phyloP scores from a whole-genome alignment of 2,113 vertebrate species.

The Bothrops jararaca region DNA sequence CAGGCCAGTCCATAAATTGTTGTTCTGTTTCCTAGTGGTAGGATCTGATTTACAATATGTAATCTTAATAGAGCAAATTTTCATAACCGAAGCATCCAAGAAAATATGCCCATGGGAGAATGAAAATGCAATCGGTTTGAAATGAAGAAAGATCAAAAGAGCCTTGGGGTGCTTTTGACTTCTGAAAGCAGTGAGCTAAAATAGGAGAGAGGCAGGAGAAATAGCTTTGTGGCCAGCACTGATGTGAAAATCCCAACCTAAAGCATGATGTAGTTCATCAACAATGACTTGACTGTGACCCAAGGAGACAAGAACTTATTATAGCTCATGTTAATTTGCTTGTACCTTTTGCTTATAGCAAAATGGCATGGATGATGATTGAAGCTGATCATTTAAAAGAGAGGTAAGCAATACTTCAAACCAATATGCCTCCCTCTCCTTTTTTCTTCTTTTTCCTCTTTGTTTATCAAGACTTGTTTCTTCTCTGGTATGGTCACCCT shows the following conservation, averaged over 20 bases:
- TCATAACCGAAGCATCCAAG: conserved; percentile 37
- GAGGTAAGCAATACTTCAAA: conserved; percentile 19
- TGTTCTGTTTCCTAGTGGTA: background rate
- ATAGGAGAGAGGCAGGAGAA: conserved; percentile 35
- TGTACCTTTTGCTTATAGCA: background rate
- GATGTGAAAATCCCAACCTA: conserved; percentile 9
- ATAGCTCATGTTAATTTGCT: conserved; percentile 20
- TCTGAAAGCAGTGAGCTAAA: conserved; percentile 24
- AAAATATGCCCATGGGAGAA: background rate
- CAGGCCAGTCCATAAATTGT: conserved; percentile 11
- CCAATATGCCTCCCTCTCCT: background rate
- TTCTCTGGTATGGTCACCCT: background rate
- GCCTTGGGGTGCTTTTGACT: conserved; percentile 2
- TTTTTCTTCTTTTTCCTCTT: background rate
- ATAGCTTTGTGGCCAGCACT: conserved; percentile 4
- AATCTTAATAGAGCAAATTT: background rate
- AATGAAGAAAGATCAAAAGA: background rate
- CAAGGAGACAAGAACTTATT: conserved; percentile 29
- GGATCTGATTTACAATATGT: conserved; percentile 30
- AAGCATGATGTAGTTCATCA: background rate
- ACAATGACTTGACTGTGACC: conserved; percentile 1
- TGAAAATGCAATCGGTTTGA: conserved; percentile 16
- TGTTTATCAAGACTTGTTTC: background rate
- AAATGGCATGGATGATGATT: background rate
- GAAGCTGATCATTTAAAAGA: background rate